phyloP scores from a whole-genome alignment of 1,140 invertebrate genomes.

The Nasonia vitripennis region DNA sequence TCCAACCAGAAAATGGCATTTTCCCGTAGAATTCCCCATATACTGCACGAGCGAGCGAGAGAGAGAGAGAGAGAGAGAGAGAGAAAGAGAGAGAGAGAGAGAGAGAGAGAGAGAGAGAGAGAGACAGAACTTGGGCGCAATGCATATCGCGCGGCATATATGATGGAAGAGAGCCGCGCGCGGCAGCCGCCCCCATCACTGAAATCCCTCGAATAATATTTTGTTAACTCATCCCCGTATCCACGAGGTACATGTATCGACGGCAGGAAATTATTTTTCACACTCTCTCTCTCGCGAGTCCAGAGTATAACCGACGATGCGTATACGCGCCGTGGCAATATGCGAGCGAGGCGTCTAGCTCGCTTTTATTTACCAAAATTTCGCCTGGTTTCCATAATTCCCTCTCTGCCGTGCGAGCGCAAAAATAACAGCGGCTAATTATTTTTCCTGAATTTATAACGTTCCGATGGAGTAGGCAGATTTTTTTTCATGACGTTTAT shows the following conservation, averaged over 20 bases:
- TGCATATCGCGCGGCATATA: slow-evolving; percentile 29
- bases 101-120: too few relatives aligned
- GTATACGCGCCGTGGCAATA: too few relatives aligned
- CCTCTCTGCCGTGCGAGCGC: neutral
- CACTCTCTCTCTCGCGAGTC: slow-evolving; percentile 54
- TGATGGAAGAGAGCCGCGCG: neutral
- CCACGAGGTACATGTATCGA: slow-evolving; percentile 65
- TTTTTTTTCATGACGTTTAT: neutral
- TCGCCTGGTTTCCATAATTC: slow-evolving; percentile 11
- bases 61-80: too few relatives aligned
- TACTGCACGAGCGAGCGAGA: too few relatives aligned
- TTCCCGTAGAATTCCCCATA: neutral
- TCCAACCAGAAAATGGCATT: too few relatives aligned
- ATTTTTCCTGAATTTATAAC: neutral
- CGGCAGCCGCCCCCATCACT: slow-evolving; percentile 45
- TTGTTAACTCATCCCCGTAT: slow-evolving; percentile 67
- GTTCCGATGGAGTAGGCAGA: neutral
- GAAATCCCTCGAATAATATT: slow-evolving; percentile 72
- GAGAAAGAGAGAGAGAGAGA: too few relatives aligned
- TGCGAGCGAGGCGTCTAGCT: neutral
- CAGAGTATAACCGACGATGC: neutral
- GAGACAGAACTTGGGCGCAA: slow-evolving; percentile 10
- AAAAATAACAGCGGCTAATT: neutral
- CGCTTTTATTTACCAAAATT: slow-evolving; percentile 18
- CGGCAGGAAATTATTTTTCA: slow-evolving; percentile 73